A percentile compares a stretch with the other conserved stretches of the same genome.
These are phyloP conservation scores for Anthoptus insignis DNA, from an alignment of 2,888 invertebrate species.

Conservation along the genomic window DNA sequence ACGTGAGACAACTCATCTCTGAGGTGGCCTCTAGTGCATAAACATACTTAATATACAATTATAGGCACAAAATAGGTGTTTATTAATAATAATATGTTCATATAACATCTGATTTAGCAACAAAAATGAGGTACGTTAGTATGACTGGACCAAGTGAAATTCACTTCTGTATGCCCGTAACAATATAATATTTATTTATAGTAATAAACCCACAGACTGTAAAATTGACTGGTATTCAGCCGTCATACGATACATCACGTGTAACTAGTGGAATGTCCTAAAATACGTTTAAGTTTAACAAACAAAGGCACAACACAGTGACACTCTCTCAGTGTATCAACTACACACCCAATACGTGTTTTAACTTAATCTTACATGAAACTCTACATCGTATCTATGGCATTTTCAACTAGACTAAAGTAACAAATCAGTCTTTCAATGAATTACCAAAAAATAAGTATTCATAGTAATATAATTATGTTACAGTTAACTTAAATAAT, in stretches of 20 bases:
- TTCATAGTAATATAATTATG: conserved; percentile 53
- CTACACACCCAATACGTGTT: conserved; percentile 72
- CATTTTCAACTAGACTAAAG: conserved; percentile 86
- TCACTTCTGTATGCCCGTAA: conserved; percentile 28
- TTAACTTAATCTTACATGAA: conserved; percentile 69
- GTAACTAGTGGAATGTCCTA: conserved; percentile 78
- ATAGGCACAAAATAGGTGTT: conserved; percentile 81
- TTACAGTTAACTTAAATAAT: conserved; percentile 64
- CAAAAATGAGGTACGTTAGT: conserved; percentile 67
- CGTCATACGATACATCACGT: conserved; percentile 64
- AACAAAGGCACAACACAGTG: conserved; percentile 83
- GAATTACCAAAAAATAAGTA: conserved; percentile 79
- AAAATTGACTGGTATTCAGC: conserved; percentile 42
- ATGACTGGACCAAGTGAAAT: conserved; percentile 41
- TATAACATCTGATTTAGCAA: conserved; percentile 72
- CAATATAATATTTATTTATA: conserved; percentile 19
- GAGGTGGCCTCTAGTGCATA: conserved; percentile 75
- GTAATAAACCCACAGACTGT: conserved; percentile 43
- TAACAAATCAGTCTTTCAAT: conserved; percentile 87
- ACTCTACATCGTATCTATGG: conserved; percentile 81
- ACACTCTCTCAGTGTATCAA: conserved; percentile 71
- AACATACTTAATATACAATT: conserved; percentile 70
- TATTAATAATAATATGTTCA: conserved; percentile 62
- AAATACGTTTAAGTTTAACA: conserved; percentile 69
- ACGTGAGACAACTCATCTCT: conserved; percentile 70